Conservation (phyloP, 2,797 vertebrate genomes). For the Fundulus diaphanus region DNA sequence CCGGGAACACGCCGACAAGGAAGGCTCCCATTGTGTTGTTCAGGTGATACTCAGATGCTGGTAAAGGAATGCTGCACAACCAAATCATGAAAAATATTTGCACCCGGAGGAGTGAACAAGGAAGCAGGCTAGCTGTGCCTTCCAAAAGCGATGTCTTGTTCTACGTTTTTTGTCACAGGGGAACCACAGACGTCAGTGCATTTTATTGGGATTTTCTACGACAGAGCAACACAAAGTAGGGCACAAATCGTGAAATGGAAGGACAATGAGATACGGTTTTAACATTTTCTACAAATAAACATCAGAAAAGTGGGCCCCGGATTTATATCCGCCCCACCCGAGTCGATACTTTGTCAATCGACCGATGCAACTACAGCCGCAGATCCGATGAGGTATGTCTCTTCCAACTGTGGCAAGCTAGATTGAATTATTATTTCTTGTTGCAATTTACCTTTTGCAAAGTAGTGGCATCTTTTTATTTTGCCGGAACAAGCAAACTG, state of each 20-base stretch:
- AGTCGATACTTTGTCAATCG: neutral
- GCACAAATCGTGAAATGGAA: neutral
- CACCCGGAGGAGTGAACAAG: neutral
- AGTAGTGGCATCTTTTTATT: too few species aligned
- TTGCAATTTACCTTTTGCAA: too few species aligned
- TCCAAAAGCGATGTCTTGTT: neutral
- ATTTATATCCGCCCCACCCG: neutral
- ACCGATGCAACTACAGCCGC: neutral
- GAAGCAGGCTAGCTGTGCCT: neutral
- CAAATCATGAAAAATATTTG: neutral
- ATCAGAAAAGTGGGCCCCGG: neutral
- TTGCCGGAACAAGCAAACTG: too few species aligned
- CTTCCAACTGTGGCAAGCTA: too few species aligned
- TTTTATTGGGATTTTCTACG: neutral
- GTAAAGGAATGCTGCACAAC: neutral
- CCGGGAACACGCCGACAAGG: neutral
- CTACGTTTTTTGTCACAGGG: neutral
- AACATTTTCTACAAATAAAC: neutral
- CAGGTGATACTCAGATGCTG: neutral
- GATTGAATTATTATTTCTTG: too few species aligned
- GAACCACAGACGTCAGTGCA: too few species aligned
- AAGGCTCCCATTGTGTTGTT: neutral
- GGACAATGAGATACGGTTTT: neutral
- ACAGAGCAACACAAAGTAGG: too few species aligned
- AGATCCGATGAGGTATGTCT: neutral